A percentile compares a stretch with the other conserved stretches of the same genome.
Conservation (phyloP, 2,113 vertebrate species). For the Chiloscyllium plagiosum region DNA sequence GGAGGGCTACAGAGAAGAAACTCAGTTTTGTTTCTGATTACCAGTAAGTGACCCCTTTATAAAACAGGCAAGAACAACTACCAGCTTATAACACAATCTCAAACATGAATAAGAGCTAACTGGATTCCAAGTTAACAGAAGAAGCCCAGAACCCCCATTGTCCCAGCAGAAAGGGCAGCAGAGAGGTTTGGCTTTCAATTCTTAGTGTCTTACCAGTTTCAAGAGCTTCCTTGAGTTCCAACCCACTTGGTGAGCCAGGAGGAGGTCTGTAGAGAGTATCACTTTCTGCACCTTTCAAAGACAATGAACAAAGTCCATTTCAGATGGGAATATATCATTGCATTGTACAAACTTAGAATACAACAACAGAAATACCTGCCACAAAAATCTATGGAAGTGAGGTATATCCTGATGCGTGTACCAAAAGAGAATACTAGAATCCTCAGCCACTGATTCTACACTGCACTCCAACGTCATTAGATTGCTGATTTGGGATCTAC, state of each 20-base stretch:
- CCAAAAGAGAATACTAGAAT: not conserved
- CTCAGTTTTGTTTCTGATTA: not conserved
- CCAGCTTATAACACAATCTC: not conserved
- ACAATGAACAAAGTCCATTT: conserved; percentile 22
- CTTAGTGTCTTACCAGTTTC: conserved; percentile 52
- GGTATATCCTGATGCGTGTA: not conserved
- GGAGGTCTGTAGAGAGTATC: conserved; percentile 49
- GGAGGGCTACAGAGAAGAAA: not conserved
- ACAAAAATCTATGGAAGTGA: not conserved
- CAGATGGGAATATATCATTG: not conserved
- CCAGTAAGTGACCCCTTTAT: not conserved
- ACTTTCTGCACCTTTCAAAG: conserved; percentile 51
- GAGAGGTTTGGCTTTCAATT: not conserved
- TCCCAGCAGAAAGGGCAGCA: not conserved
- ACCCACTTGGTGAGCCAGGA: conserved; percentile 40
- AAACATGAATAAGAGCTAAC: not conserved
- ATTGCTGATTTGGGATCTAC: not conserved
- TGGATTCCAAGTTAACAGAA: not conserved
- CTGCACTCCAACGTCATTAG: not conserved
- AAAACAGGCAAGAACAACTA: not conserved
- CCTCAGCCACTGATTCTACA: not conserved
- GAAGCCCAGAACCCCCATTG: not conserved
- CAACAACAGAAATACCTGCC: not conserved
- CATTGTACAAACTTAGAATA: not conserved
- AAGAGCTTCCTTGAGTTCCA: conserved; percentile 56